Conservation (phyloP, 2,888 invertebrate species). For the Conomelus anceps region DNA sequence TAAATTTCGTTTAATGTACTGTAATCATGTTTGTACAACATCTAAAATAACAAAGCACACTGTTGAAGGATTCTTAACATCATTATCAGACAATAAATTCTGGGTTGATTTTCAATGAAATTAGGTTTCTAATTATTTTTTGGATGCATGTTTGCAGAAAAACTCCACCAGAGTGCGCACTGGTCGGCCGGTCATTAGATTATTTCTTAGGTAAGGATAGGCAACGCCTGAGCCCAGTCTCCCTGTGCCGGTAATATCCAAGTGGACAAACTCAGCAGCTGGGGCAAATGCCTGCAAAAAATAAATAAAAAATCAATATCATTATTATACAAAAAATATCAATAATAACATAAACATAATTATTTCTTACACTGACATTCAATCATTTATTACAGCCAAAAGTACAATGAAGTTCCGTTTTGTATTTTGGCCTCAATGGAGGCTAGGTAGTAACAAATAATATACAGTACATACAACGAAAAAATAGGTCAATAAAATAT, state of each 20-base stretch:
- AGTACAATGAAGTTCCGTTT: no score
- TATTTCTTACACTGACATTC: no score
- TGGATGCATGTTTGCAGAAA: conserved; percentile 25
- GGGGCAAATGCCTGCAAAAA: conserved; percentile 20
- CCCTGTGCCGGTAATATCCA: conserved; percentile 27
- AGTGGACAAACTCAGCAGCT: conserved; percentile 25
- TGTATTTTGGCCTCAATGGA: no score
- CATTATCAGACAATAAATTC: not conserved
- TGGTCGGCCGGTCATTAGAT: conserved; percentile 37
- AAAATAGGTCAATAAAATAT: no score
- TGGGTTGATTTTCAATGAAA: not conserved
- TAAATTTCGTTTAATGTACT: not conserved
- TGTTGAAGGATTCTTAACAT: not conserved
- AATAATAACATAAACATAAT: no score
- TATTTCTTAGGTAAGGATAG: conserved; percentile 25
- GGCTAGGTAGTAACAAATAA: no score
- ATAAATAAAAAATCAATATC: not conserved
- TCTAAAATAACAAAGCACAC: not conserved
- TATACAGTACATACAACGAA: no score
- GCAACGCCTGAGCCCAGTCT: conserved; percentile 39
- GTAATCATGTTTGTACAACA: no score
- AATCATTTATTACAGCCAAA: no score
- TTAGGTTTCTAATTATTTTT: no score
- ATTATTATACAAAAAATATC: not conserved
- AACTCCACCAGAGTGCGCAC: conserved; percentile 27